phyloP scores from a whole-genome alignment of 2,113 vertebrate genomes.

The Oxyura jamaicensis region DNA sequence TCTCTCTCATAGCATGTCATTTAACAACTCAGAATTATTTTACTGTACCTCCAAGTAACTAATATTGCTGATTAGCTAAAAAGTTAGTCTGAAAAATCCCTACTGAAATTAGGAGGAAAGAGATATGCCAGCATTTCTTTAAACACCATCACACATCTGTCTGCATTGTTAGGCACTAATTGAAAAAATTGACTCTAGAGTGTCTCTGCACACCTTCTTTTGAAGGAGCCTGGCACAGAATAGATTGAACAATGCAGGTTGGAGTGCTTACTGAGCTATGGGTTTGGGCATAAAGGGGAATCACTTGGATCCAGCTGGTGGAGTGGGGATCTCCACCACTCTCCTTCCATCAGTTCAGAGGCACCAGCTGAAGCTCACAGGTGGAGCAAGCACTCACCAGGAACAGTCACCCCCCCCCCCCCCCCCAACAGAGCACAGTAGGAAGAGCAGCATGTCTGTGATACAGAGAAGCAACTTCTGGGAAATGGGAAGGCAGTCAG shows the following conservation, averaged over 20 bases:
- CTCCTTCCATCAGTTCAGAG: not conserved
- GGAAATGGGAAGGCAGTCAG: not conserved
- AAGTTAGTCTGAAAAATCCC: not conserved
- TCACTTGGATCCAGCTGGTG: not conserved
- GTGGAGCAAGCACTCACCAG: not conserved
- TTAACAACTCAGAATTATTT: not conserved
- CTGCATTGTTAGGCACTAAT: not conserved
- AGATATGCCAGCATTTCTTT: not conserved
- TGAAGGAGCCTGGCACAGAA: not conserved
- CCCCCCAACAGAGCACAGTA: rapidly evolving
- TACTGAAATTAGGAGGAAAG: not conserved
- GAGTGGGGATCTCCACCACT: not conserved
- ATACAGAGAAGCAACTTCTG: not conserved
- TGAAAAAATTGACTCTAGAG: not conserved
- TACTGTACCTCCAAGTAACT: not conserved
- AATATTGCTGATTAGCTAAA: not conserved
- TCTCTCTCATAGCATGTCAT: not conserved
- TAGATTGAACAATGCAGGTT: rapidly evolving
- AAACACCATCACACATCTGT: not conserved
- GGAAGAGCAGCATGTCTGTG: not conserved
- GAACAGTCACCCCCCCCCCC: not conserved
- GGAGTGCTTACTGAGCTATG: not conserved
- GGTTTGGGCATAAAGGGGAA: not conserved
- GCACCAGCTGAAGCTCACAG: not conserved
- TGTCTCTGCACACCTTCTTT: not conserved